Evolutionary conservation across 2,797 vertebrate species (phyloP).

Genomic region (Serranus cabrilla): DNA sequence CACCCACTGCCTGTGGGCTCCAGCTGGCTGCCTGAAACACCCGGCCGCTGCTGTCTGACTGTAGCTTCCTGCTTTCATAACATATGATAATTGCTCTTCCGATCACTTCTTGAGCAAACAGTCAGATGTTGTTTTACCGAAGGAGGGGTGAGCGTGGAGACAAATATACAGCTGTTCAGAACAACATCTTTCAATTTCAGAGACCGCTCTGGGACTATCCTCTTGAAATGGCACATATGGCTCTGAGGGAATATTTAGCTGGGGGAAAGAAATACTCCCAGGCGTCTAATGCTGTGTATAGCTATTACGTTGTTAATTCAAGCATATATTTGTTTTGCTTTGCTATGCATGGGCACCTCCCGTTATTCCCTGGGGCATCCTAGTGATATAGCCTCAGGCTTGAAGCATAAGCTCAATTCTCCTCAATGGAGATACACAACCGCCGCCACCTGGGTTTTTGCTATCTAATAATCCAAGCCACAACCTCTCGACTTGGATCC

Average conservation of each 20-base stretch:
- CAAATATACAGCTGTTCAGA: background rate
- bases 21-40: slow-evolving; percentile 26
- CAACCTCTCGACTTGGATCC: slow-evolving; percentile 18
- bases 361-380: slow-evolving; percentile 21
- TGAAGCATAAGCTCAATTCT: background rate
- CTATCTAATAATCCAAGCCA: slow-evolving; percentile 19
- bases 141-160: background rate
- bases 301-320: slow-evolving; percentile 42
- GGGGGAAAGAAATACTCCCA: slow-evolving; percentile 5
- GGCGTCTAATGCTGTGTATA: slow-evolving; percentile 11
- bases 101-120: background rate
- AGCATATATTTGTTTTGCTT: slow-evolving; percentile 57
- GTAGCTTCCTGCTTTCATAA: slow-evolving; percentile 6
- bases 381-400: slow-evolving; percentile 15
- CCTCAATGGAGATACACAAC: slow-evolving; percentile 18
- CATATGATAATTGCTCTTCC: background rate
- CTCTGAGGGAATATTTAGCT: slow-evolving; percentile 25
- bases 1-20: slow-evolving; percentile 34
- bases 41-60: background rate
- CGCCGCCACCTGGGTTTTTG: slow-evolving; percentile 17
- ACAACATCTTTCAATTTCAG: background rate
- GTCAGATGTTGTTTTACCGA: background rate
- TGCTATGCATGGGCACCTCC: slow-evolving; percentile 32
- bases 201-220: background rate
- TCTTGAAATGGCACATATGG: slow-evolving; percentile 5